Conservation (phyloP, 1,140 invertebrate species). For the Dendroctonus valens region DNA sequence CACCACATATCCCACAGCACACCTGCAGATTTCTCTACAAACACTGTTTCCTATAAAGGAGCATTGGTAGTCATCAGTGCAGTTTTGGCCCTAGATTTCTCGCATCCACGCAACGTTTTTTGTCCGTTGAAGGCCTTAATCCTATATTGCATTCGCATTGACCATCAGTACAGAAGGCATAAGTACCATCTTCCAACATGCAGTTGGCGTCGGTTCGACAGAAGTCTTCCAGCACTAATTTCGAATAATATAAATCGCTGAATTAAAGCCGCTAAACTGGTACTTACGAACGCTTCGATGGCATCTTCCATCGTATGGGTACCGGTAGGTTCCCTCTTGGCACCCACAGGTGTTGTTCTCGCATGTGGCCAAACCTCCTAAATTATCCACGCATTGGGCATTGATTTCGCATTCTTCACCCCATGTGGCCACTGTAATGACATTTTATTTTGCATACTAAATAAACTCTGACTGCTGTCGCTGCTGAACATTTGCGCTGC, state of each 20-base stretch:
- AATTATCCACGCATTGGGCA: constrained; percentile 14
- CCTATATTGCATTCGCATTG: constrained; percentile 32
- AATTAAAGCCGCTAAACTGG: neutral
- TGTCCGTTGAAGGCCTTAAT: constrained; percentile 26
- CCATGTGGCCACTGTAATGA: constrained; percentile 23
- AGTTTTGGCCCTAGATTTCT: constrained; percentile 33
- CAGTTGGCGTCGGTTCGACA: constrained; percentile 34
- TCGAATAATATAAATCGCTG: neutral
- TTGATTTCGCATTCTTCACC: constrained; percentile 19
- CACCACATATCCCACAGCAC: constrained; percentile 27
- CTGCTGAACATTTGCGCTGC: too few species aligned
- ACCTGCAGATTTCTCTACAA: constrained; percentile 35
- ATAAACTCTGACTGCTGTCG: too few species aligned
- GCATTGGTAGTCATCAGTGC: constrained; percentile 33
- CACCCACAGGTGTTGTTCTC: constrained; percentile 13
- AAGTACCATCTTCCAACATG: constrained; percentile 28
- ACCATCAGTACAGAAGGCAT: constrained; percentile 31
- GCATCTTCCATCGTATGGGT: constrained; percentile 15
- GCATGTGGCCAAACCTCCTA: constrained; percentile 19
- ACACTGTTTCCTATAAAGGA: constrained; percentile 20
- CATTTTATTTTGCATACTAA: neutral
- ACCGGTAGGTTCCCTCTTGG: neutral
- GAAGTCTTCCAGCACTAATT: constrained; percentile 32
- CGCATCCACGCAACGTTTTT: constrained; percentile 22
- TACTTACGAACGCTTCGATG: constrained; percentile 13